A percentile compares a stretch with the other conserved stretches of the same genome.
These are phyloP conservation scores for Aphelenchoides besseyi DNA, from an alignment of 1,140 invertebrate genomes.

Conservation along the genomic window DNA sequence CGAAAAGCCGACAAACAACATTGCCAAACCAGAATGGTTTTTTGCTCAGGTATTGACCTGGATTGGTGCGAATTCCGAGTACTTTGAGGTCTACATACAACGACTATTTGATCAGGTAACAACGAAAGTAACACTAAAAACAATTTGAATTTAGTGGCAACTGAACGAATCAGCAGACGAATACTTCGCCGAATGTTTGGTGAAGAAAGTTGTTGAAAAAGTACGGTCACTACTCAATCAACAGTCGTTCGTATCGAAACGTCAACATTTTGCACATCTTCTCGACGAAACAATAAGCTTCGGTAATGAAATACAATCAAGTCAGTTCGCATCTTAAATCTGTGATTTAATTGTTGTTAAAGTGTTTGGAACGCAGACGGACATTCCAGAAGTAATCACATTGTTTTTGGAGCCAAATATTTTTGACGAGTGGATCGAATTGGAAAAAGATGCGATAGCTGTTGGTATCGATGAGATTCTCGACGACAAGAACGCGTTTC, in stretches of 20 bases:
- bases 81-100: conserved; percentile 40
- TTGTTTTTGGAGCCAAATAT: conserved; percentile 33
- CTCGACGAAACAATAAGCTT: conserved; percentile 45
- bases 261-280: conserved; percentile 36
- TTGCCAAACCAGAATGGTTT: conserved; percentile 47
- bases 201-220: conserved; percentile 28
- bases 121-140: neutral
- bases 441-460: conserved; percentile 44
- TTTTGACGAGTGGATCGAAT: conserved; percentile 44
- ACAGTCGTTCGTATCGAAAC: conserved; percentile 29
- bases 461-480: conserved; percentile 39
- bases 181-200: conserved; percentile 32
- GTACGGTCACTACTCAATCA: conserved; percentile 21
- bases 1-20: conserved; percentile 36
- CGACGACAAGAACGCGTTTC: conserved; percentile 33
- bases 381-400: conserved; percentile 33
- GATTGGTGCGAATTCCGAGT: conserved; percentile 41
- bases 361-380: conserved; percentile 7
- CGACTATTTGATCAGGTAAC: conserved; percentile 35
- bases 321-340: conserved; percentile 18
- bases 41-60: conserved; percentile 43
- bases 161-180: conserved; percentile 22
- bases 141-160: conserved; percentile 13
- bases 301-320: conserved; percentile 34
- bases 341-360: neutral